Evolutionary conservation across 2,113 vertebrate genomes (phyloP).

Genomic region (Gila orcuttii): DNA sequence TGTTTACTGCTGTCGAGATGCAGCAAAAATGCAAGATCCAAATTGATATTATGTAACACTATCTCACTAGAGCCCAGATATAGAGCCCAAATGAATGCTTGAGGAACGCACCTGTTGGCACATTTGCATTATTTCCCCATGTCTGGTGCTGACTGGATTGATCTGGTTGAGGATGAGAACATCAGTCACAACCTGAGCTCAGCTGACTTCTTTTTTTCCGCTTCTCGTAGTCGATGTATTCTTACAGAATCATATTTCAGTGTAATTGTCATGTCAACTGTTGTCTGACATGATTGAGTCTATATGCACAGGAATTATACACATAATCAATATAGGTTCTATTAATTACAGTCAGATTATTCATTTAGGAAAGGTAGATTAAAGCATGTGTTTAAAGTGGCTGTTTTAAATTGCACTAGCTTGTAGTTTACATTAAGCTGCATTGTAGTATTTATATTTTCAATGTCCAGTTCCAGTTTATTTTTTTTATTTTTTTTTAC

Average conservation of each 20-base stretch:
- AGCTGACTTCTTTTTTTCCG: not conserved
- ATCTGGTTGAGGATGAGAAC: slow-evolving; percentile 4
- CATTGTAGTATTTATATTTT: too few species aligned
- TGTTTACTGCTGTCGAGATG: not conserved
- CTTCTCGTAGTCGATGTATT: not conserved
- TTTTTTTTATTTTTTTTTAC: too few species aligned
- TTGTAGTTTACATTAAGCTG: not conserved
- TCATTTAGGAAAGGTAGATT: too few species aligned
- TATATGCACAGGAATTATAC: too few species aligned
- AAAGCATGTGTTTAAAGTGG: not conserved
- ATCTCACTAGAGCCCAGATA: not conserved
- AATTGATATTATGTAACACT: slow-evolving; percentile 1
- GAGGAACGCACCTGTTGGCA: slow-evolving; percentile 28
- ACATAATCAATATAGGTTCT: too few species aligned
- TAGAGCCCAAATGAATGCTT: not conserved
- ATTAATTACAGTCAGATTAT: too few species aligned
- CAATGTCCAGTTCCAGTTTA: not conserved
- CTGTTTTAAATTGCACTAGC: too few species aligned
- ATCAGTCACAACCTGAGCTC: not conserved
- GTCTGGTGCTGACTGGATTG: slow-evolving; percentile 19
- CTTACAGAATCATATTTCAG: not conserved
- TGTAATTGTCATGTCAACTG: not conserved
- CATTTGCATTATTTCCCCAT: not conserved
- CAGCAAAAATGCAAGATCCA: not conserved
- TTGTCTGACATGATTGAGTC: not conserved